These are phyloP conservation scores for Brachyopa scutellaris DNA, from an alignment of 2,888 invertebrate species.

Conservation along the genomic window DNA sequence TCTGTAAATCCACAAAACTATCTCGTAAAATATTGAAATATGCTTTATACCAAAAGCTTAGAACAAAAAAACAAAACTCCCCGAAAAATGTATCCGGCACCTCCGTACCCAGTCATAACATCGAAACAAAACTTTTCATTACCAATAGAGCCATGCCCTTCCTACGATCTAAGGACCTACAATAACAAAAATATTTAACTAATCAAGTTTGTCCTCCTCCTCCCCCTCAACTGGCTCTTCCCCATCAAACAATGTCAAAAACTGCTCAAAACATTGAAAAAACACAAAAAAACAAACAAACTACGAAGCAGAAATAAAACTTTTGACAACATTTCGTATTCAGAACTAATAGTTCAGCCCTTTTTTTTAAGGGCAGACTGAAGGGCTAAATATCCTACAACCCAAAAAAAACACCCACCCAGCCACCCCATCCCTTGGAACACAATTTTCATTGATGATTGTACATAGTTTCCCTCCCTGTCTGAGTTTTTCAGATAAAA, in stretches of 20 bases:
- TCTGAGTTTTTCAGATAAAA: slow-evolving; percentile 35
- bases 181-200: slow-evolving; percentile 11
- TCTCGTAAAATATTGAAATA: no score
- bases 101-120: no score
- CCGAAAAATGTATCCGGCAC: no score
- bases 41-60: no score
- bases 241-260: slow-evolving; percentile 28
- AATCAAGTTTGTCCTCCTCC: slow-evolving; percentile 36
- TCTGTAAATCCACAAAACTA: no score
- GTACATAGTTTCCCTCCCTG: slow-evolving; percentile 13
- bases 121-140: no score
- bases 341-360: slow-evolving; percentile 47
- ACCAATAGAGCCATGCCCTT: no score
- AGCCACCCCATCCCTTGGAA: background rate
- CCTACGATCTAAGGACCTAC: no score
- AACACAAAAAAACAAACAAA: slow-evolving; percentile 12
- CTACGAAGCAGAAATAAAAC: slow-evolving; percentile 48
- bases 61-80: no score
- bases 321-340: slow-evolving; percentile 54
- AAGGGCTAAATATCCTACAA: background rate
- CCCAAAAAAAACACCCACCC: background rate
- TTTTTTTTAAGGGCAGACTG: slow-evolving; percentile 7
- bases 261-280: slow-evolving; percentile 7
- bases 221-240: background rate
- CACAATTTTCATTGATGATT: slow-evolving; percentile 33